Evolutionary conservation across 2,113 vertebrate species (phyloP).

Genomic region (Dicaeum eximium): DNA sequence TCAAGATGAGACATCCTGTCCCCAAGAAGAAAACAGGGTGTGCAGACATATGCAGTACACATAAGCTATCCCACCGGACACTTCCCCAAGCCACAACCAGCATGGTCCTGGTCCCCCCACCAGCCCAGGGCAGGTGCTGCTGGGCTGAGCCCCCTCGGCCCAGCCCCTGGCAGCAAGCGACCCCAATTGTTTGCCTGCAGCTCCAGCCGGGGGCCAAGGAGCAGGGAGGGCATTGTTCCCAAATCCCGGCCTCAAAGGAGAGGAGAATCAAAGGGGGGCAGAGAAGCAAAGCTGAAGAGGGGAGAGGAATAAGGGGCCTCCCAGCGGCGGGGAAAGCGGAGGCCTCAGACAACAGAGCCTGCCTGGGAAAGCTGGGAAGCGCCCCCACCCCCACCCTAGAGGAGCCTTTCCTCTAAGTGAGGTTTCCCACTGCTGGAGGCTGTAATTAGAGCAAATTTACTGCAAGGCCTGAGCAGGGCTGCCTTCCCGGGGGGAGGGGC

Average conservation of each 20-base stretch:
- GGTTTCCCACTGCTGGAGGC: constrained; percentile 77
- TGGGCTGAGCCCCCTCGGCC: neutral
- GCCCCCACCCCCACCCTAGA: constrained; percentile 58
- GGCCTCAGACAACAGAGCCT: constrained; percentile 62
- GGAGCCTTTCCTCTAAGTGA: constrained; percentile 74
- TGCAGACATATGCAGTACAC: neutral
- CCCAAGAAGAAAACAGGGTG: neutral
- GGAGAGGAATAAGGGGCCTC: constrained; percentile 65
- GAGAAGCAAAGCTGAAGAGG: constrained; percentile 46
- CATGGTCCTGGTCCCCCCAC: neutral
- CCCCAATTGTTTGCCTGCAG: constrained; percentile 6
- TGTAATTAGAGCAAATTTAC: constrained; percentile 79
- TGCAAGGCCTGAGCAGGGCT: constrained; percentile 70
- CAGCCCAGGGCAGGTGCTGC: constrained; percentile 3
- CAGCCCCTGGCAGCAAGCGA: neutral
- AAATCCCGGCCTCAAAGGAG: constrained; percentile 42
- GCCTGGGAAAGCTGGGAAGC: constrained; percentile 61
- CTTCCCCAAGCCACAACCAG: neutral
- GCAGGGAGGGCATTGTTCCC: constrained; percentile 44
- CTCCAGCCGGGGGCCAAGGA: constrained; percentile 37
- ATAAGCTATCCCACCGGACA: neutral
- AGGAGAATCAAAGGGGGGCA: constrained; percentile 29
- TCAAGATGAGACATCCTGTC: neutral
- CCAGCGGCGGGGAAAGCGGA: constrained; percentile 48
- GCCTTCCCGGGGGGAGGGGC: constrained; percentile 67